Base-by-base conservation (phyloP, 2,113 vertebrate species). In the Lutjanus erythropterus region DNA sequence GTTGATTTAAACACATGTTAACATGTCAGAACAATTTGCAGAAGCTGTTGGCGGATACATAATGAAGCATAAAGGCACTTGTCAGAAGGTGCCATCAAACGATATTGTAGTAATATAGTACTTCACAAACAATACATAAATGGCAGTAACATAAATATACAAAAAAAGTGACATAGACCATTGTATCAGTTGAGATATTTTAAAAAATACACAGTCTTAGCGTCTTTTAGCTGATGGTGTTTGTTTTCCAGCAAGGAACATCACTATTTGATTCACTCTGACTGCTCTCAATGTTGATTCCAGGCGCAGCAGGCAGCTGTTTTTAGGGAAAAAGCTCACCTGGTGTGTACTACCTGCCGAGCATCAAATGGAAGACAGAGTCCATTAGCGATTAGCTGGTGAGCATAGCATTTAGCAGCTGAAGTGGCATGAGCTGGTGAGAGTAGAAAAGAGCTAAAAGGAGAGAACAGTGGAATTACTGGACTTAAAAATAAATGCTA, bases 1-100 rank as follows among this genome's bases (percentile, higher is more conserved):
- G 65, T 78, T 56, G 41, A 74, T 71, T 72, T 58, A 76, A 52
- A 70, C 60, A 46, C 29, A 31, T 58, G 52, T 68, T 64, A 62
- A 67, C 33, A 56, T 65, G 27, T 46, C 21, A 1, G 37, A n/a
- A 44, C 53, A 41, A 25, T 44, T 21, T 42, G 71, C 37, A 7
- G 31, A 58, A 49, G 52, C 23, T 46, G 52, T 50, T 31, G 21
- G 4, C 5, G 3, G 37, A 64, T 12, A 58, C 18, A n/a, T 47
- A 35, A 56, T 65, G n/a, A 6, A 61, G 15, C 33, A 59, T 53
- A 16, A 52, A 78, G n/a, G 39, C 16, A 71, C 25, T 23, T 18
- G 12, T 44, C 55, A 74, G 14, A 76, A 53, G 49, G 23, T 25
- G 16, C 23, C 4, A 39, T 52, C 29, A 42, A 6, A 55, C 7